Conservation (phyloP, 2,797 vertebrate genomes). For the Alca torda region DNA sequence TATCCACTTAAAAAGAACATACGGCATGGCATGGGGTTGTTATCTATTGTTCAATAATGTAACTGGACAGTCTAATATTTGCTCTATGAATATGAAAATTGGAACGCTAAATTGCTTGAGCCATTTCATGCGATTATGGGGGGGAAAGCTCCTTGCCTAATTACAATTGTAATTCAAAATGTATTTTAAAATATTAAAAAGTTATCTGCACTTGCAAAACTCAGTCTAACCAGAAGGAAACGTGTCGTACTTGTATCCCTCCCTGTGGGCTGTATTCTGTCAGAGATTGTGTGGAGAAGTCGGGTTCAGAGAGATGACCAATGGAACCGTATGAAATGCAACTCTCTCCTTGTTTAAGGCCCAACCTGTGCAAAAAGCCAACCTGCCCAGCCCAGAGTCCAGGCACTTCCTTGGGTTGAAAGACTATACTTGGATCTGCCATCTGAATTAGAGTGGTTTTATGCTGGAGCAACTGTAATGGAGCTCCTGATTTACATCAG, state of each 20-base stretch:
- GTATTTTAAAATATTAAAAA: constrained; percentile 63
- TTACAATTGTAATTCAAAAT: constrained; percentile 61
- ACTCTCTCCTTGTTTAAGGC: background rate
- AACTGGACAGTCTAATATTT: constrained; percentile 50
- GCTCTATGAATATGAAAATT: constrained; percentile 56
- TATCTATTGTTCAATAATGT: constrained; percentile 65
- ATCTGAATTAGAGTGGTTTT: background rate
- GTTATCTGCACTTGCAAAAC: constrained; percentile 26
- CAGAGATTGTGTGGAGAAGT: background rate
- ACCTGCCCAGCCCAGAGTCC: background rate
- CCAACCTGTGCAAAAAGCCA: background rate
- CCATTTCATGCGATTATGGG: constrained; percentile 33
- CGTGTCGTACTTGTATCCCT: background rate
- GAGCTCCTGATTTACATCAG: background rate
- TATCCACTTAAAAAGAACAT: constrained; percentile 1
- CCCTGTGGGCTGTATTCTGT: background rate
- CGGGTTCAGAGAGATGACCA: background rate
- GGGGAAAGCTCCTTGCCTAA: constrained; percentile 36
- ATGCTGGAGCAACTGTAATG: background rate
- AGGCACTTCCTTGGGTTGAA: background rate
- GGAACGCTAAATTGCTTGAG: constrained; percentile 44
- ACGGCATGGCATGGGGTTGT: background rate
- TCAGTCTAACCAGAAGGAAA: background rate
- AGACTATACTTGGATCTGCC: background rate
- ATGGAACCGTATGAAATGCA: background rate